phyloP scores from a whole-genome alignment of 2,113 vertebrate genomes.

The Accipiter cooperii region DNA sequence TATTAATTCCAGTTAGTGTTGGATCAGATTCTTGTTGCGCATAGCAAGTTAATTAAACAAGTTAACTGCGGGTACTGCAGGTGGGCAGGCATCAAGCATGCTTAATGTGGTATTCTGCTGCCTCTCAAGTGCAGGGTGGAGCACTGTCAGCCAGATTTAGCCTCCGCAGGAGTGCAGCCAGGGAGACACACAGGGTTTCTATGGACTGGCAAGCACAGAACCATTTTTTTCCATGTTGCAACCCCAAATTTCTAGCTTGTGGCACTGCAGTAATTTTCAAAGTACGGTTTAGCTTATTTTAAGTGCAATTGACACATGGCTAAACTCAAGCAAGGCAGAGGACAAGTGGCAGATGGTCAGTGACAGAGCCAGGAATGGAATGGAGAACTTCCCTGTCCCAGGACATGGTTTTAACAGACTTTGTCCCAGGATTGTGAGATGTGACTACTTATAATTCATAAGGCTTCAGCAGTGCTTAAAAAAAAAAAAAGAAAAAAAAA shows the following conservation, averaged over 20 bases:
- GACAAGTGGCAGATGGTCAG: slow-evolving; percentile 50
- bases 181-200: background rate
- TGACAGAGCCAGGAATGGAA: background rate
- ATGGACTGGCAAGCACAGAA: background rate
- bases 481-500: too few relatives aligned
- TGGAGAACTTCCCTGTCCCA: background rate
- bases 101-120: background rate
- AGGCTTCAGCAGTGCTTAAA: background rate
- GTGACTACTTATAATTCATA: background rate
- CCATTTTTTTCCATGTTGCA: background rate
- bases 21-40: background rate
- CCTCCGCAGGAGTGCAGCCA: background rate
- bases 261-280: slow-evolving; percentile 5
- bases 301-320: background rate
- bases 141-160: slow-evolving; percentile 13
- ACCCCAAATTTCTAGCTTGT: slow-evolving; percentile 20
- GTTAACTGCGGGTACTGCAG: background rate
- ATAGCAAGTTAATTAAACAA: background rate
- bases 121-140: slow-evolving; percentile 8
- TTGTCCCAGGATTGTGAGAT: background rate
- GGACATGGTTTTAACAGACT: background rate
- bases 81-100: background rate
- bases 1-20: background rate
- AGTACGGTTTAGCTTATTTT: slow-evolving; percentile 25
- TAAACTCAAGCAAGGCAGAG: slow-evolving; percentile 4